A percentile compares a stretch with the other conserved stretches of the same genome.
phyloP scores from a whole-genome alignment of 2,888 invertebrate genomes.

The Orchestes rusci region DNA sequence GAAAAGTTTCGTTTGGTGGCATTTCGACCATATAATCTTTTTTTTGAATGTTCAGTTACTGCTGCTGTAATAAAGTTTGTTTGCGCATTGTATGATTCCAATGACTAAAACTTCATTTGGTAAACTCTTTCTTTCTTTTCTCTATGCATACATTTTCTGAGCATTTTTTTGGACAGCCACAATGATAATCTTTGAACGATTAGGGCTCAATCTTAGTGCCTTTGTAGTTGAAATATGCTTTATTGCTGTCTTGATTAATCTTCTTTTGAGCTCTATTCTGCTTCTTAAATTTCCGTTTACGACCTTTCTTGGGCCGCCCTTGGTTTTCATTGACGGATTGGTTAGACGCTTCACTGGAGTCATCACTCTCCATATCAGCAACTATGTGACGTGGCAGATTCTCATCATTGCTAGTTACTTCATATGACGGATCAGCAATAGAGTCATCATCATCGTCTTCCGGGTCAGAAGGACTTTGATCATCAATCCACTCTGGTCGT shows the following conservation, averaged over 20 bases:
- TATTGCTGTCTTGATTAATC: slow-evolving; percentile 6
- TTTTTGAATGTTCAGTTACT: slow-evolving; percentile 3
- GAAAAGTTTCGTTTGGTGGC: slow-evolving; percentile 5
- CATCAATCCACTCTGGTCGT: slow-evolving; percentile 1
- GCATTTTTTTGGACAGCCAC: slow-evolving; percentile 9
- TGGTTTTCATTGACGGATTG: slow-evolving; percentile 1
- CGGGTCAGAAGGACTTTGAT: slow-evolving; percentile 3
- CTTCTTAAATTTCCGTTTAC: slow-evolving; percentile 8
- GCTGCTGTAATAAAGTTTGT: slow-evolving; percentile 8
- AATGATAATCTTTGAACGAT: slow-evolving; percentile 2
- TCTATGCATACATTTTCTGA: slow-evolving; percentile 3
- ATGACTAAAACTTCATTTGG: slow-evolving; percentile 9
- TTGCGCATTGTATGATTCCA: slow-evolving; percentile 8
- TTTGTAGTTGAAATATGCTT: slow-evolving; percentile 9
- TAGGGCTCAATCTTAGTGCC: slow-evolving; percentile 3
- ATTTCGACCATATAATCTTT: slow-evolving; percentile 11
- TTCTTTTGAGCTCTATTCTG: slow-evolving; percentile 11
- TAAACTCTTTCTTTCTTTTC: slow-evolving; percentile 9
- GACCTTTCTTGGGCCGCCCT: slow-evolving; percentile 10
- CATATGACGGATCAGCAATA: slow-evolving; percentile 9
- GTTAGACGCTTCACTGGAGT: slow-evolving; percentile 6
- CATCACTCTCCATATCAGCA: slow-evolving; percentile 7
- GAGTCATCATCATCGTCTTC: slow-evolving; percentile 9
- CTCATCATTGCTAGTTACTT: slow-evolving; percentile 4
- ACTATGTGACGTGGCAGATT: slow-evolving; percentile 9